Evolutionary conservation across 1,140 invertebrate species (phyloP).

Genomic region (Adelges cooleyi): DNA sequence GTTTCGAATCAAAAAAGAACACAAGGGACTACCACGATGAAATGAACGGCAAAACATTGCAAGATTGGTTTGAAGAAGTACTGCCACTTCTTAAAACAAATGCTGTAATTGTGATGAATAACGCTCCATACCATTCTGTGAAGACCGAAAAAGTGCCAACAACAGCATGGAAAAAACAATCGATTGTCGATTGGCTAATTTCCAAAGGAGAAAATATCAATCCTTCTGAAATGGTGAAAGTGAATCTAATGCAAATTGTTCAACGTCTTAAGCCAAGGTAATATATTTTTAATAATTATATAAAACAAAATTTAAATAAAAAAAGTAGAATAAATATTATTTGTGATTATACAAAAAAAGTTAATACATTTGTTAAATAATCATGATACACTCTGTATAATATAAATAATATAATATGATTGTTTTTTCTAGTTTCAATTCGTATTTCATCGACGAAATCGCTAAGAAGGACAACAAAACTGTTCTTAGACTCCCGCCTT

Average conservation of each 20-base stretch:
- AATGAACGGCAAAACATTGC: background rate
- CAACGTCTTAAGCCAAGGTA: background rate
- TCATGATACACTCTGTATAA: too few relatives aligned
- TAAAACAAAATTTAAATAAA: too few relatives aligned
- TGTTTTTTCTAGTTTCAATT: too few relatives aligned
- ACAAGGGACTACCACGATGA: background rate
- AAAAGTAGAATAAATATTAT: too few relatives aligned
- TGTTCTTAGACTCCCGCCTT: conserved; percentile 35
- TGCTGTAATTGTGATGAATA: background rate
- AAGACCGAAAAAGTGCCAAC: background rate
- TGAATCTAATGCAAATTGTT: background rate
- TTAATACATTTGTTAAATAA: too few relatives aligned
- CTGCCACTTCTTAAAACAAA: background rate
- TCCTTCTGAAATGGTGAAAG: background rate
- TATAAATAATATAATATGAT: too few relatives aligned
- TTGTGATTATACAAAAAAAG: too few relatives aligned
- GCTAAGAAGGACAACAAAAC: background rate
- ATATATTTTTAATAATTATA: too few relatives aligned
- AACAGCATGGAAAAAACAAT: background rate
- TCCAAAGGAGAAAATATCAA: background rate
- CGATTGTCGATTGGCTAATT: background rate
- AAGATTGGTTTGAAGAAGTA: background rate
- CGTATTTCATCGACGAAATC: background rate
- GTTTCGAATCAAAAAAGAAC: background rate
- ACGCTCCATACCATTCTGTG: background rate